Conservation (phyloP, 2,797 vertebrate species). For the Cetoscarus ocellatus region DNA sequence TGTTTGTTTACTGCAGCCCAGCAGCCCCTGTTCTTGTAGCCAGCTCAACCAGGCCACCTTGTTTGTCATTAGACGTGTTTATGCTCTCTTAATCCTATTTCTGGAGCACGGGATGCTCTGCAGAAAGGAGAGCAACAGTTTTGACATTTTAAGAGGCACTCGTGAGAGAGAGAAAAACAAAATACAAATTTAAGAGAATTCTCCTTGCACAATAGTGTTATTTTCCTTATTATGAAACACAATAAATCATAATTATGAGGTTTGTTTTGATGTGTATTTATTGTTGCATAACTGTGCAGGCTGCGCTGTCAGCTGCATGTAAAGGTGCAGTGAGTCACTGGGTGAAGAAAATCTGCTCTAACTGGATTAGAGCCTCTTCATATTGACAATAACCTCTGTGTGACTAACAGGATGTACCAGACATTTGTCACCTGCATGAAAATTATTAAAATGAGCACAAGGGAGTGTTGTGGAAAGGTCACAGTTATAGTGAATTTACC, state of each 20-base stretch:
- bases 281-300: constrained; percentile 6
- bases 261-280: background rate
- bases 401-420: constrained; percentile 47
- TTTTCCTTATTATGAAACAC: background rate
- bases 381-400: constrained; percentile 30
- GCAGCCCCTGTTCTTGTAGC: constrained; percentile 49
- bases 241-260: background rate
- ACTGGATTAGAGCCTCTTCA: constrained; percentile 60
- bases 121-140: constrained; percentile 27
- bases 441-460: background rate
- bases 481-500: too few species aligned
- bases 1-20: constrained; percentile 57
- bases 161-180: background rate
- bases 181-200: background rate
- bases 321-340: constrained; percentile 50
- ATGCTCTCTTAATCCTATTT: constrained; percentile 67
- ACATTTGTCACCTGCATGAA: constrained; percentile 18
- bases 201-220: background rate
- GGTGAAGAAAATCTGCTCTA: constrained; percentile 48
- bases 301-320: constrained; percentile 40
- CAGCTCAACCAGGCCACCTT: constrained; percentile 55
- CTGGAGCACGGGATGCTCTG: constrained; percentile 31
- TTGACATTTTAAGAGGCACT: background rate
- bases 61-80: constrained; percentile 64
- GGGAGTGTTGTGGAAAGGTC: background rate